These are phyloP conservation scores for Pogoniulus pusillus DNA, from an alignment of 2,797 vertebrate genomes.

Conservation along the genomic window DNA sequence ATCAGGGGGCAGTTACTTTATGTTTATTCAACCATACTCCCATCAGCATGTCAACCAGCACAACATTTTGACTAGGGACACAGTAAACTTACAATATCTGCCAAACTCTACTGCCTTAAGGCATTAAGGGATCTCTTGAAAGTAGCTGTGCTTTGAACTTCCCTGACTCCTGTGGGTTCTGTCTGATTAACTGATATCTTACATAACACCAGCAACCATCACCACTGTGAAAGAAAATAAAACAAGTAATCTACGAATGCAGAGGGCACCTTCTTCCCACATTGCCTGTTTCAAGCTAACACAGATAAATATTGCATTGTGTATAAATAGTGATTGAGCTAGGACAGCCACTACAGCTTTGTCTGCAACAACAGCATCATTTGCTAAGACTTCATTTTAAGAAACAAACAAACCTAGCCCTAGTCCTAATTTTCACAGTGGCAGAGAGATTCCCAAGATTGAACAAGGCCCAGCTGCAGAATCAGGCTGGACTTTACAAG, in stretches of 20 bases:
- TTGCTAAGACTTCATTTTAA: not conserved
- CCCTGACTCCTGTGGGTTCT: not conserved
- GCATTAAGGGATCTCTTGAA: not conserved
- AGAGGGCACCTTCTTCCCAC: not conserved
- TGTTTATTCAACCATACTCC: slow-evolving; percentile 10
- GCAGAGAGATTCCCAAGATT: not conserved
- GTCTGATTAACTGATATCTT: not conserved
- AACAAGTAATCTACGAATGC: not conserved
- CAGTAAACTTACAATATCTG: not conserved
- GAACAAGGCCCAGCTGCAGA: not conserved
- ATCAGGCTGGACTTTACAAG: not conserved
- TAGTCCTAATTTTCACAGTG: not conserved
- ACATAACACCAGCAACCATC: not conserved
- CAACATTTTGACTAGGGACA: not conserved
- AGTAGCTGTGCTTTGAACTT: slow-evolving; percentile 20
- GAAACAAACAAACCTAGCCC: not conserved
- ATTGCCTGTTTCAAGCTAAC: not conserved
- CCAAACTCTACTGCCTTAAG: slow-evolving; percentile 21
- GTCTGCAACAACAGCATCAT: not conserved
- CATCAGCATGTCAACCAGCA: not conserved
- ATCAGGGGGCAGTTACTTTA: not conserved
- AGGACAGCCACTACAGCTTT: not conserved
- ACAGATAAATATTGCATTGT: not conserved
- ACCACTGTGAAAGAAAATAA: not conserved
- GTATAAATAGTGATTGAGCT: not conserved